These are phyloP conservation scores for Cephalotes varians DNA, from an alignment of 2,888 invertebrate species.

Conservation along the genomic window DNA sequence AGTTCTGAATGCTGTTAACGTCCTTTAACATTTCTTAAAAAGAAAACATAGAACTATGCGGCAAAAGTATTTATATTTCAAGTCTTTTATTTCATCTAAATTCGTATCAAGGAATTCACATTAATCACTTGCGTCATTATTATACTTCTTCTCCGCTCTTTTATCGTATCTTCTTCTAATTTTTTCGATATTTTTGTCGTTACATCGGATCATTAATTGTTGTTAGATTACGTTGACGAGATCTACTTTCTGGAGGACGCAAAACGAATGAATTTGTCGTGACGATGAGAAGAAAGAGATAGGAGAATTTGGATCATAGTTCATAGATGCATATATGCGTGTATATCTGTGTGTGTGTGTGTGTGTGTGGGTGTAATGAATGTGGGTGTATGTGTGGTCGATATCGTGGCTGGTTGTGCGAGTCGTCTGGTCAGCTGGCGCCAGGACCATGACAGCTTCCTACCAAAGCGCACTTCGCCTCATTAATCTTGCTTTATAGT, in stretches of 20 bases:
- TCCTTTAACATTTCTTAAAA: not conserved
- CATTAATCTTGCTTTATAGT: slow-evolving; percentile 81
- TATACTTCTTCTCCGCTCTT: not conserved
- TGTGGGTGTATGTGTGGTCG: slow-evolving; percentile 46
- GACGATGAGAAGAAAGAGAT: slow-evolving; percentile 11
- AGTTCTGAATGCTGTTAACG: not conserved
- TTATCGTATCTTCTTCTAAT: slow-evolving; percentile 16
- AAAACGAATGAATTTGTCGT: slow-evolving; percentile 33
- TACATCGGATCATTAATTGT: slow-evolving; percentile 26
- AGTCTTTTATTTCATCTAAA: not conserved
- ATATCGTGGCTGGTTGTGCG: slow-evolving; percentile 57
- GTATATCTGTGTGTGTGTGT: not conserved
- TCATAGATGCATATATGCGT: not conserved
- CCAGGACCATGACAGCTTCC: slow-evolving; percentile 76
- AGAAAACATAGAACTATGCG: not conserved
- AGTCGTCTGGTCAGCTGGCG: slow-evolving; percentile 80
- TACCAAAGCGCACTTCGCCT: slow-evolving; percentile 78
- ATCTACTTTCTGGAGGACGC: slow-evolving; percentile 27
- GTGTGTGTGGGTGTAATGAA: not conserved
- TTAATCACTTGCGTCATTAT: not conserved
- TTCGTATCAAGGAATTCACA: not conserved
- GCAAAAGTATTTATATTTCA: not conserved
- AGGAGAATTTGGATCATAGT: slow-evolving; percentile 40
- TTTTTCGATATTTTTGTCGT: not conserved
- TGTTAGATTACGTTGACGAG: slow-evolving; percentile 30